Conservation (phyloP, 2,888 invertebrate species). For the Tachina fera region DNA sequence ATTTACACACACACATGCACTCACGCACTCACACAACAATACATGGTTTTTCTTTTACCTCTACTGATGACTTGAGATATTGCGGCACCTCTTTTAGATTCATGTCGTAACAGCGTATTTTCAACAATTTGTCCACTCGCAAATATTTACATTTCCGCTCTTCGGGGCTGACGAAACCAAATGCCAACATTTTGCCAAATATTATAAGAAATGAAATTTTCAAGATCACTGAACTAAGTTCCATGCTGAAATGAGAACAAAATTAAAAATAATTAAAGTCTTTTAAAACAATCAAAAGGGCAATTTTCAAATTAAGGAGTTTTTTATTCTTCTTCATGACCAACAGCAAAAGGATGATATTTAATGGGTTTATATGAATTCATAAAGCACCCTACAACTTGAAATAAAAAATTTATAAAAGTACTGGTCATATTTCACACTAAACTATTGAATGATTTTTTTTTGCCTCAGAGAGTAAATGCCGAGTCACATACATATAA, state of each 20-base stretch:
- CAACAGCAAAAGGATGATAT: background rate
- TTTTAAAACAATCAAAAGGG: slow-evolving; percentile 1
- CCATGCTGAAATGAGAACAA: slow-evolving; percentile 74
- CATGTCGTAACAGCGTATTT: slow-evolving; percentile 80
- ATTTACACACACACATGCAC: background rate
- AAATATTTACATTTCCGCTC: slow-evolving; percentile 80
- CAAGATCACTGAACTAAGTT: slow-evolving; percentile 74
- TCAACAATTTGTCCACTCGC: slow-evolving; percentile 78
- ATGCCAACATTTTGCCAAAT: slow-evolving; percentile 77
- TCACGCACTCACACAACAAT: background rate
- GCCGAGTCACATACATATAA: too few relatives aligned
- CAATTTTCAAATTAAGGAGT: background rate
- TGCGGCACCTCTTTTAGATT: slow-evolving; percentile 82
- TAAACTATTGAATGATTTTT: too few relatives aligned
- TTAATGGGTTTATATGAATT: slow-evolving; percentile 11
- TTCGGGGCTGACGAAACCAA: slow-evolving; percentile 77
- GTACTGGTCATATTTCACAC: background rate
- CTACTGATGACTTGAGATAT: slow-evolving; percentile 80
- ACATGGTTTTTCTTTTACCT: slow-evolving; percentile 77
- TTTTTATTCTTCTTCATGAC: background rate
- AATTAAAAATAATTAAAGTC: slow-evolving; percentile 8
- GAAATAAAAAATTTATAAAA: background rate
- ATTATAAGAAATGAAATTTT: slow-evolving; percentile 77
- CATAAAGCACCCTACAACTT: background rate
- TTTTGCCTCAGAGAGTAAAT: too few relatives aligned